A percentile compares a stretch with the other conserved stretches of the same genome.
Evolutionary conservation across 1,140 invertebrate genomes (phyloP).

Genomic region (Heliconius himera): DNA sequence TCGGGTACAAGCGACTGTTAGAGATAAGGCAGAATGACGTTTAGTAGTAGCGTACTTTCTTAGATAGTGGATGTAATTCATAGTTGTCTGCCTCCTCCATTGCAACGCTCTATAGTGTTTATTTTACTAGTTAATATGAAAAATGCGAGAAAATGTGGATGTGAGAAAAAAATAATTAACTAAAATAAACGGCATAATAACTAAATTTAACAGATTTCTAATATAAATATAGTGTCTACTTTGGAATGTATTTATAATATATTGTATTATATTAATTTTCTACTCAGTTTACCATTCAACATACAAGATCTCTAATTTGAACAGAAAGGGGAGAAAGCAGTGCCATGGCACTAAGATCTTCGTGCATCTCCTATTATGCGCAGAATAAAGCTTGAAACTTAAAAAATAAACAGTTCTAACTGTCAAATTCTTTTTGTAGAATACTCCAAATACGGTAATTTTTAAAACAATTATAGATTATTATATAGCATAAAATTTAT

Average conservation of each 20-base stretch:
- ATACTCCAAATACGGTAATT: background rate
- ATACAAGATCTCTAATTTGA: too few relatives aligned
- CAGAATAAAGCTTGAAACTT: background rate
- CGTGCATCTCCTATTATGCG: too few relatives aligned
- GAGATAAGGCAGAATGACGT: slow-evolving; percentile 72
- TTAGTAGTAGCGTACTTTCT: slow-evolving; percentile 55
- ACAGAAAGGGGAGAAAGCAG: too few relatives aligned
- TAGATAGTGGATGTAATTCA: slow-evolving; percentile 26
- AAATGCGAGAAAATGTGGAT: background rate
- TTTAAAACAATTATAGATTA: background rate
- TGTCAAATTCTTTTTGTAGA: background rate
- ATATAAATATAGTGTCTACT: too few relatives aligned
- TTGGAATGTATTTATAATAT: background rate
- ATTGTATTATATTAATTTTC: background rate
- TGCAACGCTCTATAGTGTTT: background rate
- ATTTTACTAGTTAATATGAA: background rate
- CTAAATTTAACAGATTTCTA: too few relatives aligned
- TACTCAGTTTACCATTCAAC: too few relatives aligned
- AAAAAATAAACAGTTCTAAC: background rate
- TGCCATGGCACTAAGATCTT: too few relatives aligned
- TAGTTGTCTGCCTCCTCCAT: slow-evolving; percentile 18
- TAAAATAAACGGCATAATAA: too few relatives aligned
- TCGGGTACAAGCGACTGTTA: slow-evolving; percentile 66
- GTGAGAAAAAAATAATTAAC: background rate
- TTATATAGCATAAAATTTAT: background rate